Conservation (phyloP, 2,113 vertebrate genomes). For the Mobula hypostoma region DNA sequence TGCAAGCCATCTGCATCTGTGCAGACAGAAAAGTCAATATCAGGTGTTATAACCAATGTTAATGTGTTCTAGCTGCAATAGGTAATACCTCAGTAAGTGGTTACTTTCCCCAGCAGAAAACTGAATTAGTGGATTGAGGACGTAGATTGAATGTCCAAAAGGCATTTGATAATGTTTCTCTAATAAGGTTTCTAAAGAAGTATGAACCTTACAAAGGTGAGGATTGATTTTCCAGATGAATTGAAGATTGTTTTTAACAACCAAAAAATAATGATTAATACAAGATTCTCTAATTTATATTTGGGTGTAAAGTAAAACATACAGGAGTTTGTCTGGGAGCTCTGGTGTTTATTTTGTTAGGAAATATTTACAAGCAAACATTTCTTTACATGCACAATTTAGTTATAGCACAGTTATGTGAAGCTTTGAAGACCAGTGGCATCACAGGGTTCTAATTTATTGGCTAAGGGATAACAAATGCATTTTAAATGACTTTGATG, state of each 20-base stretch:
- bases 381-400: neutral
- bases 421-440: neutral
- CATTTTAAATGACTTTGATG: neutral
- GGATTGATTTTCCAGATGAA: neutral
- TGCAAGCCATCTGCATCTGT: neutral
- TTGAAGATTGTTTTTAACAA: neutral
- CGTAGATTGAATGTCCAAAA: neutral
- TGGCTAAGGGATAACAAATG: neutral
- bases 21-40: neutral
- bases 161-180: neutral
- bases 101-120: neutral
- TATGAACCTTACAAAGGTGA: neutral
- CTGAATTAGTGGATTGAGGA: neutral
- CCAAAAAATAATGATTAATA: neutral
- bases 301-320: neutral
- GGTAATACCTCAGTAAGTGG: neutral
- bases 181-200: neutral
- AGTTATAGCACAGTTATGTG: neutral
- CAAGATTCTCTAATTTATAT: neutral
- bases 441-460: neutral
- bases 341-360: neutral
- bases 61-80: neutral
- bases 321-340: neutral
- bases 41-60: neutral
- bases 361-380: no score